phyloP scores from a whole-genome alignment of 1,140 invertebrate species.

The Drosophila carrolli region DNA sequence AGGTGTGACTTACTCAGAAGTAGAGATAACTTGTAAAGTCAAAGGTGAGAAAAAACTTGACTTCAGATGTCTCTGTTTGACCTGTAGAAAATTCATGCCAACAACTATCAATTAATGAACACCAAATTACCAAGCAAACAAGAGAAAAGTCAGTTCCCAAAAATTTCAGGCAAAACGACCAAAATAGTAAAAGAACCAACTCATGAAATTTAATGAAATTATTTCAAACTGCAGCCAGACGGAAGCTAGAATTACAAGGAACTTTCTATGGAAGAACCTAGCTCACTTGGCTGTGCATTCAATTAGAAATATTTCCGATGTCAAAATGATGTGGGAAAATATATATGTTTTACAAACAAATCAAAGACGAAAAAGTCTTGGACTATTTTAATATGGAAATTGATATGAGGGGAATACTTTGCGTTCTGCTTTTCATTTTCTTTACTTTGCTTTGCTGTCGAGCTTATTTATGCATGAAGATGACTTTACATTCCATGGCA shows the following conservation, averaged over 20 bases:
- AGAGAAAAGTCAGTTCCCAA: conserved; percentile 2
- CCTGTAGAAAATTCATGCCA: neutral
- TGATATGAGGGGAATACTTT: conserved; percentile 66
- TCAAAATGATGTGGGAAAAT: conserved; percentile 76
- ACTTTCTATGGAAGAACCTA: conserved; percentile 27
- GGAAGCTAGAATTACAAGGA: conserved; percentile 22
- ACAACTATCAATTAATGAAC: conserved; percentile 14
- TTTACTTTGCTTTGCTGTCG: conserved; percentile 24
- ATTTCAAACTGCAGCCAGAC: conserved; percentile 40
- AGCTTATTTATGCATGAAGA: conserved; percentile 82
- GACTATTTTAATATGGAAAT: conserved; percentile 80
- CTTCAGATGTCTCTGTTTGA: conserved; percentile 14
- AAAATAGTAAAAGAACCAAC: conserved; percentile 39
- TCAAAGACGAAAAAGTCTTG: conserved; percentile 52
- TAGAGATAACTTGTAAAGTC: neutral
- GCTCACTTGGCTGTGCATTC: conserved; percentile 61
- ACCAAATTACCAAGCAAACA: conserved; percentile 16
- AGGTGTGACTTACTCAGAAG: conserved; percentile 17
- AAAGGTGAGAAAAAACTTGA: conserved; percentile 18
- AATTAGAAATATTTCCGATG: conserved; percentile 70
- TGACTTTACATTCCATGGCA: conserved; percentile 77
- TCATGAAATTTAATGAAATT: conserved; percentile 78
- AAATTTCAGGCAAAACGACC: conserved; percentile 1
- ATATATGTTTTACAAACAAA: conserved; percentile 50
- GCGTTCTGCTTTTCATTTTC: conserved; percentile 22